phyloP scores from a whole-genome alignment of 2,113 vertebrate genomes.

The Epinephelus moara region DNA sequence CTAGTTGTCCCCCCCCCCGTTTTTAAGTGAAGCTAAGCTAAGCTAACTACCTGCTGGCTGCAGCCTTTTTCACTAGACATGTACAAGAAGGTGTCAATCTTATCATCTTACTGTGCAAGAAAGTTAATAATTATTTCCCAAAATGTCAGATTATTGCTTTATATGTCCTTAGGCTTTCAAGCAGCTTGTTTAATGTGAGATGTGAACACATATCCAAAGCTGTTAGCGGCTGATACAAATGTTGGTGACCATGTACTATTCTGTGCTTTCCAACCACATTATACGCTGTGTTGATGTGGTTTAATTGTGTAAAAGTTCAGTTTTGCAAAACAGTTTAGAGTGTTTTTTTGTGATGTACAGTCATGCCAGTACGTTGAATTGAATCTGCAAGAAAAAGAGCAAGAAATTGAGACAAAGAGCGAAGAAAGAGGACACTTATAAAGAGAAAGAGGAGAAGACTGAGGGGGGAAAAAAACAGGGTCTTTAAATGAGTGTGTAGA shows the following conservation, averaged over 20 bases:
- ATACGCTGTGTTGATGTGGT: background rate
- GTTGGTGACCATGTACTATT: background rate
- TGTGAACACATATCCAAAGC: background rate
- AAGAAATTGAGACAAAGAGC: constrained; percentile 32
- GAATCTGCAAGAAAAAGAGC: constrained; percentile 35
- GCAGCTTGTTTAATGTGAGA: background rate
- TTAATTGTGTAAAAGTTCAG: background rate
- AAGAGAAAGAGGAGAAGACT: constrained; percentile 28
- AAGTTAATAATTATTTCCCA: background rate
- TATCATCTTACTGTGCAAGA: background rate
- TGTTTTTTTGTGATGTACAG: background rate
- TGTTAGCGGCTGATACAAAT: background rate
- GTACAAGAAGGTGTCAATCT: background rate
- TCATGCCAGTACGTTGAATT: constrained; percentile 22
- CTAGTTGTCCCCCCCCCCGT: no score
- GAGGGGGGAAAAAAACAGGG: background rate
- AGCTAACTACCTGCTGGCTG: no score
- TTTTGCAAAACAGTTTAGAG: background rate
- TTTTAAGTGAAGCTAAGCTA: background rate
- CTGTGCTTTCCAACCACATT: background rate
- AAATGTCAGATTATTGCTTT: background rate
- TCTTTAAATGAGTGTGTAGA: constrained; percentile 65
- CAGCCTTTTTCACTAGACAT: background rate
- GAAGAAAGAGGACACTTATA: constrained; percentile 18
- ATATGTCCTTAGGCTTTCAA: background rate